phyloP scores from a whole-genome alignment of 2,797 vertebrate genomes.

The Enteromius argenteus region DNA sequence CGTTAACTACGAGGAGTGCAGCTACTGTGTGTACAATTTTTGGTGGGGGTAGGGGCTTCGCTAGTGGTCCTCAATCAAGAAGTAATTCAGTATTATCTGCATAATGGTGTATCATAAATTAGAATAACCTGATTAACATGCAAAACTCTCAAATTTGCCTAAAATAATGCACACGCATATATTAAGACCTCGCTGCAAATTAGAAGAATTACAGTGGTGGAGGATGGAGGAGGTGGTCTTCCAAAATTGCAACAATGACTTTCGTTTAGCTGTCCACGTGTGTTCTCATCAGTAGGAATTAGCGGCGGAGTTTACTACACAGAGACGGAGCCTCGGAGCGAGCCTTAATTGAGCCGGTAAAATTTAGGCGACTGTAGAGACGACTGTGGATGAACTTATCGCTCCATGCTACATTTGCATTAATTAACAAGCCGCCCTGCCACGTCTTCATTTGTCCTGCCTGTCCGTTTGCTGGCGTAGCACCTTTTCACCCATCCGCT shows the following conservation, averaged over 20 bases:
- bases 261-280: conserved; percentile 37
- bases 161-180: conserved; percentile 89
- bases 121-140: conserved; percentile 91
- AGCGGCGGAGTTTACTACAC: conserved; percentile 41
- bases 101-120: conserved; percentile 87
- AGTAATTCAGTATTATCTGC: conserved; percentile 81
- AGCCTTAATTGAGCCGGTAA: conserved; percentile 50
- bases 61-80: conserved; percentile 76
- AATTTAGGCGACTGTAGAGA: neutral
- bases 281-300: conserved; percentile 46
- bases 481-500: conserved; percentile 33
- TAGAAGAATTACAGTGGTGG: conserved; percentile 68
- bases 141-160: conserved; percentile 82
- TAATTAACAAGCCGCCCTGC: conserved; percentile 61
- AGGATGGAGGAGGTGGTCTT: conserved; percentile 60
- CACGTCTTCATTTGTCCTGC: conserved; percentile 84
- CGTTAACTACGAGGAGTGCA: conserved; percentile 68
- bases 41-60: conserved; percentile 47
- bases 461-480: conserved; percentile 34
- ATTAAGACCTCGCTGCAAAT: conserved; percentile 67
- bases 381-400: conserved; percentile 53
- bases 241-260: conserved; percentile 67
- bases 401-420: conserved; percentile 58
- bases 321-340: conserved; percentile 33
- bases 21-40: conserved; percentile 48